A percentile compares a stretch with the other conserved stretches of the same genome.
These are phyloP conservation scores for Adelphocoris suturalis DNA, from an alignment of 2,888 invertebrate genomes.

Conservation along the genomic window DNA sequence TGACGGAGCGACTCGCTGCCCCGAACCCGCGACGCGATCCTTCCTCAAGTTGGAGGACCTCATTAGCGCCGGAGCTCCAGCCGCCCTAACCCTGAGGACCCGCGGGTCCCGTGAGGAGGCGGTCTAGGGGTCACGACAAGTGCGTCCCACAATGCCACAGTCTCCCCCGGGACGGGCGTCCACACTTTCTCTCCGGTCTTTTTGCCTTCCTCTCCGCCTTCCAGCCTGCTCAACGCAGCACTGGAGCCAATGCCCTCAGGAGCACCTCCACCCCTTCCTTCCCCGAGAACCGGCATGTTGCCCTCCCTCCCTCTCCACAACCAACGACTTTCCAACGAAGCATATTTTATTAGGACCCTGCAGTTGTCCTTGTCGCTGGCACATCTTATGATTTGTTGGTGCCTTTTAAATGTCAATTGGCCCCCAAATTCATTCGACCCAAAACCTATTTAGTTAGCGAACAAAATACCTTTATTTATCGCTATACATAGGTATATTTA, in stretches of 20 bases:
- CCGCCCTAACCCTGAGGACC: not conserved
- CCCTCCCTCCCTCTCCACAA: not conserved
- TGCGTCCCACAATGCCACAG: constrained; percentile 52
- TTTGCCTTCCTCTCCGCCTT: not conserved
- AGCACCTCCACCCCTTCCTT: constrained; percentile 29
- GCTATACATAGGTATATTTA: no score
- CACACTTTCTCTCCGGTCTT: not conserved
- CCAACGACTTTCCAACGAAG: constrained; percentile 7
- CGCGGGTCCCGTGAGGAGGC: not conserved
- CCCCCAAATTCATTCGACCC: not conserved
- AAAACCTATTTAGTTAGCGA: not conserved
- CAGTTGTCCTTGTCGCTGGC: not conserved
- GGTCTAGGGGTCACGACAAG: constrained; percentile 56
- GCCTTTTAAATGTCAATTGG: constrained; percentile 18
- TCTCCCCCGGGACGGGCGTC: not conserved
- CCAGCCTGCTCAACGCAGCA: not conserved
- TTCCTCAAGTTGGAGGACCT: constrained; percentile 20
- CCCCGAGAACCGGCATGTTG: constrained; percentile 3
- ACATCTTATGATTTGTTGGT: not conserved
- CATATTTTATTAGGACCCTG: constrained; percentile 11
- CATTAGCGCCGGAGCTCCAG: not conserved
- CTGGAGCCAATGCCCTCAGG: constrained; percentile 53
- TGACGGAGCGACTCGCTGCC: not conserved
- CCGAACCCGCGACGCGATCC: constrained; percentile 6
- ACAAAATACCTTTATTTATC: no score